Evolutionary conservation across 2,888 invertebrate genomes (phyloP), one percentile per base, ranked within the genome.

Genomic region (Pterostichus madidus): DNA sequence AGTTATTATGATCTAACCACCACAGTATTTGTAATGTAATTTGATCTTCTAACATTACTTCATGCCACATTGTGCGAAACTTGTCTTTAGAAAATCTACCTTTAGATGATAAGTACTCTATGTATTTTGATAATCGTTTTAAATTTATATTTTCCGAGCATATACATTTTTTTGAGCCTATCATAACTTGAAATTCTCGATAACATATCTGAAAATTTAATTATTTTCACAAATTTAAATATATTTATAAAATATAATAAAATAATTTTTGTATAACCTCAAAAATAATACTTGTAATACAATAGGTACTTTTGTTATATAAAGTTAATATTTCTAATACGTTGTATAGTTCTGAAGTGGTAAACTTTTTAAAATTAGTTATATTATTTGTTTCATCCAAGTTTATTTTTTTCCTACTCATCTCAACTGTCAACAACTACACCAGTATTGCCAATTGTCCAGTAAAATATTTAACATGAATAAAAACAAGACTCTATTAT

Each of bases 291-390:
- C 17, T 44, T 7, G 68, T 71, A 44, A 44, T 17, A 11, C 44
- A 71, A 44, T 15, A 24, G 1, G 15, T 11, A 17, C 15, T 39
- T 71, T 71, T 71, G 44, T 71, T 44, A 44, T 71, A 71, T 4
- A 71, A 11, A 13, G 17, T 71, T 71, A 44, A 10, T 44, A 71
- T 44, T 44, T 71, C 68, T 44, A 71, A 71, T 17, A 71, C 68
- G 44, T 44, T 4, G 0, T 15, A 71, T 11, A 71, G 17, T 4
- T 71, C 68, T 0, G 44, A 17, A 17, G 39, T 10, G 8, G 7
- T 44, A 17, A 15, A 13, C 8, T 71, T 13, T 71, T 39, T 44
- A 10, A 71, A 44, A 44, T 17, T 44, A 68, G n/a, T 68, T 6
- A 61, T 13, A 5, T 64, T n/a, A 13, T n/a, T 64, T 49, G 10